Conservation (phyloP, 2,888 invertebrate genomes). For the Craniophora ligustri region DNA sequence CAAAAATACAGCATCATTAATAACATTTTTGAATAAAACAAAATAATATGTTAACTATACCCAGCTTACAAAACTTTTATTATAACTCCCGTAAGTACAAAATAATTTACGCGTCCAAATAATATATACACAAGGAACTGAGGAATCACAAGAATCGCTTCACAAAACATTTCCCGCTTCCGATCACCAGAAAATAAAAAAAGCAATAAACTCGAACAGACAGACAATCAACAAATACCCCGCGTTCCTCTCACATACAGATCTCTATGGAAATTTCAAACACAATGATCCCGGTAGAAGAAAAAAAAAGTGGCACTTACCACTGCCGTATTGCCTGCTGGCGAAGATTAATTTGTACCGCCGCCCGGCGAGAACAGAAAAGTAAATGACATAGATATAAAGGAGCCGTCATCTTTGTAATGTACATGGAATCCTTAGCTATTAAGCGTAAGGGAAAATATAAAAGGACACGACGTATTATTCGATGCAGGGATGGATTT, state of each 20-base stretch:
- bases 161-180: slow-evolving; percentile 1
- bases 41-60: too few relatives aligned
- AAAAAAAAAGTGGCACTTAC: slow-evolving; percentile 70
- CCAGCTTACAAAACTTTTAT: too few relatives aligned
- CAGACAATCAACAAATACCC: slow-evolving; percentile 41
- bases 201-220: slow-evolving; percentile 14
- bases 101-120: too few relatives aligned
- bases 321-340: slow-evolving; percentile 71
- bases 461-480: slow-evolving; percentile 51
- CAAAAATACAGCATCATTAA: too few relatives aligned
- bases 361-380: slow-evolving; percentile 58
- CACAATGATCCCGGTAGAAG: slow-evolving; percentile 57
- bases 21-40: too few relatives aligned
- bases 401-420: slow-evolving; percentile 66
- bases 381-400: slow-evolving; percentile 63
- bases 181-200: too few relatives aligned
- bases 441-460: slow-evolving; percentile 59
- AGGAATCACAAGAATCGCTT: background rate
- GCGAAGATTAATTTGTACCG: slow-evolving; percentile 78
- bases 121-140: too few relatives aligned
- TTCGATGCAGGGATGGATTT: slow-evolving; percentile 43
- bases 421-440: slow-evolving; percentile 63
- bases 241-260: slow-evolving; percentile 19
- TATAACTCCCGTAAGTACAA: too few relatives aligned
- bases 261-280: slow-evolving; percentile 41